Base-by-base conservation (phyloP, 1,140 invertebrate genomes). In the Trissolcus basalis region DNA sequence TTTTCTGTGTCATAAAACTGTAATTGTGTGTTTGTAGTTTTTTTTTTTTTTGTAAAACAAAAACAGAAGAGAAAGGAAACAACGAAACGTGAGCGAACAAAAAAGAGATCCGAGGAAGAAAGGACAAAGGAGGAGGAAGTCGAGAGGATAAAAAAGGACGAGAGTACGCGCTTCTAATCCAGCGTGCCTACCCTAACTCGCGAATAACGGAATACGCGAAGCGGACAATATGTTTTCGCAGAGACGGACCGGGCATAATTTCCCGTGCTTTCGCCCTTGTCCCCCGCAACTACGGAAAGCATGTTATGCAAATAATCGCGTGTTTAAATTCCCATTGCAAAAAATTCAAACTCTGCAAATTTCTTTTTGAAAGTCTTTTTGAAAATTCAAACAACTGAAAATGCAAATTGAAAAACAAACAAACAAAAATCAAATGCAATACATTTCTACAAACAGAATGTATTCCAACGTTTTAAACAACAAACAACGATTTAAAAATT, bases 231-330 rank as follows among this genome's bases (percentile, higher is more conserved):
- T 77, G 61, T 71, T 77, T 77, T 77, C 58, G 56, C 36, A 50
- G 68, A 45, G 68, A 68, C 36, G 74, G 63, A 27, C 61, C 51
- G 8, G 56, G 41, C 36, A 61, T 68, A 67, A 72, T 77, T 77
- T 61, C 74, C 67, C 63, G 61, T 61, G 63, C 67, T 64, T 71
- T 68, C 65, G 69, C 65, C 69, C 69, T 72, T 72, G 68, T 78
- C 73, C 72, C 72, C 72, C 64, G 72, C 68, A 75, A 75, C 64
- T 59, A 69, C 64, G 72, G 47, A 59, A 56, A 68, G 13, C 72
- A 59, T 75, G 72, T 75, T 75, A 75, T 75, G 72, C 72, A 75
- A 75, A 75, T 69, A 75, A 74, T 75, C 69, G 72, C 72, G 63
- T 59, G 72, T 61, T 58, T 43, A 36, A 60, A 27, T 12, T 12